These are phyloP conservation scores for Danaus melanippus DNA, from an alignment of 1,140 invertebrate species.

Conservation along the genomic window DNA sequence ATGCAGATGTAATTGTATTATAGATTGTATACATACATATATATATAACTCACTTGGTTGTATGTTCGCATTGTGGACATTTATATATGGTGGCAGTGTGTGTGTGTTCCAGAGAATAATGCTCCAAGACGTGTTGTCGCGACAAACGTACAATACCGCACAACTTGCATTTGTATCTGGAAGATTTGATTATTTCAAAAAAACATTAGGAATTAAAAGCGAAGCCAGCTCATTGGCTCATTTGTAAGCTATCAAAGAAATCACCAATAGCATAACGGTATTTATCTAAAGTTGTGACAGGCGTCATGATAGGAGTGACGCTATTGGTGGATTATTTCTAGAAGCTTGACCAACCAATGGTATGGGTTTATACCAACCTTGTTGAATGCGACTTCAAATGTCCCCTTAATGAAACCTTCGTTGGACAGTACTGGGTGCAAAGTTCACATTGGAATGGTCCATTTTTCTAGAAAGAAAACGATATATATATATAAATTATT, in stretches of 20 bases:
- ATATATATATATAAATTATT: slow-evolving; percentile 3
- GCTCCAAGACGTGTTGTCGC: slow-evolving; percentile 58
- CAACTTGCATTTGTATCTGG: slow-evolving; percentile 60
- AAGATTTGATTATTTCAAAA: slow-evolving; percentile 4
- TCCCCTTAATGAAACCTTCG: slow-evolving; percentile 49
- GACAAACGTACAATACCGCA: slow-evolving; percentile 48
- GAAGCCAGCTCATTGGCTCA: background rate
- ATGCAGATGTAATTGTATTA: too few species aligned
- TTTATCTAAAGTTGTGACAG: too few species aligned
- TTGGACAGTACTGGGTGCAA: slow-evolving; percentile 54
- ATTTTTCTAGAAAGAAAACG: slow-evolving; percentile 41
- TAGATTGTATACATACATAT: too few species aligned
- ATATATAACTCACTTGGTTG: slow-evolving; percentile 45
- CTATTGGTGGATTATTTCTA: too few species aligned
- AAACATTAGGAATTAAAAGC: background rate
- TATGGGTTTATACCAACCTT: slow-evolving; percentile 29
- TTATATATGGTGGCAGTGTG: slow-evolving; percentile 31
- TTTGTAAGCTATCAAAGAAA: background rate
- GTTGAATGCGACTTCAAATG: slow-evolving; percentile 66
- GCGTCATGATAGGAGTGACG: too few species aligned
- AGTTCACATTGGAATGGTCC: slow-evolving; percentile 47
- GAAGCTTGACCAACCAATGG: too few species aligned
- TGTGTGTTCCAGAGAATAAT: slow-evolving; percentile 51
- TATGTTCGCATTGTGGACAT: slow-evolving; percentile 47
- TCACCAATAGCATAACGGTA: too few species aligned